A percentile compares a stretch with the other conserved stretches of the same genome.
Evolutionary conservation across 2,888 invertebrate species (phyloP).

Genomic region (Erebia aethiops): DNA sequence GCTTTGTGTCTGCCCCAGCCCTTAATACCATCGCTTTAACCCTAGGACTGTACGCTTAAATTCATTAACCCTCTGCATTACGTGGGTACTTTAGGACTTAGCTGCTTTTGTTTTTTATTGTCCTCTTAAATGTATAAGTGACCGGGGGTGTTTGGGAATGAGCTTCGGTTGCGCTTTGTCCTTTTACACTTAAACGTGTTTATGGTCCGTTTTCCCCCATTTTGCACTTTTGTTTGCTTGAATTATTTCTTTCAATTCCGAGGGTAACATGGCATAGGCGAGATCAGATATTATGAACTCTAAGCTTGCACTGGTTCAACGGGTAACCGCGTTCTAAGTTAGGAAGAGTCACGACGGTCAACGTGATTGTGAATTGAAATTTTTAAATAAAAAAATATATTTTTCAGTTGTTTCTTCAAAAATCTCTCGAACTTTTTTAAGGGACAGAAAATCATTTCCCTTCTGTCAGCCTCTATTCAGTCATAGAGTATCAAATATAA

Average conservation of each 20-base stretch:
- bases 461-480: too few relatives aligned
- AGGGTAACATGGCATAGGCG: neutral
- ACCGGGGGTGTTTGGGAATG: slow-evolving; percentile 30
- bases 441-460: too few relatives aligned
- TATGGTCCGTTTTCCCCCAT: slow-evolving; percentile 10
- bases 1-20: neutral
- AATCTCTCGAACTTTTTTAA: too few relatives aligned
- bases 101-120: slow-evolving; percentile 61
- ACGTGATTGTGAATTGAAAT: neutral
- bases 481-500: neutral
- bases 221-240: slow-evolving; percentile 13
- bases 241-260: slow-evolving; percentile 17
- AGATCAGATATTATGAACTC: neutral
- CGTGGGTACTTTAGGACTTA: slow-evolving; percentile 59
- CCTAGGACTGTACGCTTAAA: slow-evolving; percentile 70
- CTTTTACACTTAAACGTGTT: slow-evolving; percentile 19
- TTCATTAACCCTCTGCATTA: slow-evolving; percentile 68
- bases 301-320: neutral
- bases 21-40: slow-evolving; percentile 70
- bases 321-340: neutral
- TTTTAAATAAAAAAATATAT: too few relatives aligned
- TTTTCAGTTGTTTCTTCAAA: too few relatives aligned
- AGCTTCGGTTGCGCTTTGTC: slow-evolving; percentile 21
- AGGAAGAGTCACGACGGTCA: neutral
- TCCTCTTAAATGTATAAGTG: slow-evolving; percentile 42